Evolutionary conservation across 2,113 vertebrate species (phyloP), one percentile per base, ranked within the genome.

Genomic region (Apteryx owenii): DNA sequence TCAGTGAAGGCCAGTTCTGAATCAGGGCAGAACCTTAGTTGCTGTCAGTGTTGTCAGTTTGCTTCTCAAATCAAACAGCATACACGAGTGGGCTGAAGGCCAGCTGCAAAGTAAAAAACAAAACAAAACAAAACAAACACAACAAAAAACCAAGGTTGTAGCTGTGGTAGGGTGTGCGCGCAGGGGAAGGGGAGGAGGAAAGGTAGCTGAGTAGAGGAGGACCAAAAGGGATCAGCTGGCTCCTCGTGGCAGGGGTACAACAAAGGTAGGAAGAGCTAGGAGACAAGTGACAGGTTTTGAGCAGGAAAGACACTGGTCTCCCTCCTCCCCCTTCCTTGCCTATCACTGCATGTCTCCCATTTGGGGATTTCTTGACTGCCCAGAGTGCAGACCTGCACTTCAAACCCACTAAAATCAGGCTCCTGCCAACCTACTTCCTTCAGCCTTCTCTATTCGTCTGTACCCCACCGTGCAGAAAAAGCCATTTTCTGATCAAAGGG

Each of bases 81-180:
- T 2, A 13, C 11, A 6, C 12, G 2, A 77, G n/a, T 13, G 56
- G 10, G 2, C 9, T 72, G n/a, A 94, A 18, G 7, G 2, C 3
- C 23, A 62, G 54, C 6, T 44, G 29, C 33, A 87, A 84, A n/a
- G 5, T 4, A 6, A 44, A 60, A 82, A 15, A 38, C 36, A 38
- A 38, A 38, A 38, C 36, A 38, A 38, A 38, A 38, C 36, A 38
- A 38, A 38, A 38, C 36, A 38, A 38, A 38, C 36, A 38, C 36
- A 38, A 38, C 36, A 38, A 38, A 38, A 40, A 20, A 25, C 7
- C 20, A 66, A 78, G 16, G 4, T 14, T 90, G 6, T 5, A 40
- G 40, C 33, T 46, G 42, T 10, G 0, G 4, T 17, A 72, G 33
- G 14, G 12, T 70, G 10, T 4, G 13, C 10, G 5, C 40, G 6